phyloP scores from a whole-genome alignment of 2,797 vertebrate species.

The Cottoperca gobio region DNA sequence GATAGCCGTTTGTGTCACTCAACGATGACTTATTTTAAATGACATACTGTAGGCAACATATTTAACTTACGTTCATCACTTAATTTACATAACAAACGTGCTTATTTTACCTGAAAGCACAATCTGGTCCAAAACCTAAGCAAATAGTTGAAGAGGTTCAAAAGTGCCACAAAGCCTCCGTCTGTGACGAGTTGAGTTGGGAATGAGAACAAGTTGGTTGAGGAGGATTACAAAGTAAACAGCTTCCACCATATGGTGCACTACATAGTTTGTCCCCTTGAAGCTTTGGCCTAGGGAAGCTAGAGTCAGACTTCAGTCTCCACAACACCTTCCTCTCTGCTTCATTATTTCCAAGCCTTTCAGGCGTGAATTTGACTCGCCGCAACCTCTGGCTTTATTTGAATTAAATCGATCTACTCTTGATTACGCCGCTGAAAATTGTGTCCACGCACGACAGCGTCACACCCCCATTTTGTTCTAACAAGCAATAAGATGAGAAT shows the following conservation, averaged over 20 bases:
- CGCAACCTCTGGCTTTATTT: conserved; percentile 56
- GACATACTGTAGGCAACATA: too few species aligned
- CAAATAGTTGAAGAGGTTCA: too few species aligned
- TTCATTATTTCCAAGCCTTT: conserved; percentile 60
- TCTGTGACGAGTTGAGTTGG: too few species aligned
- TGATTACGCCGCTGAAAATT: conserved; percentile 62
- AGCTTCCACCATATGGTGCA: not conserved
- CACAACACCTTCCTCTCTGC: conserved; percentile 28
- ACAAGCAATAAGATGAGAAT: conserved; percentile 59
- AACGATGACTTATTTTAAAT: too few species aligned
- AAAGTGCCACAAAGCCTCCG: too few species aligned
- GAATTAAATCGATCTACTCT: conserved; percentile 70
- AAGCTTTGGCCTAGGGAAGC: conserved; percentile 1
- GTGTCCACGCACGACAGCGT: conserved; percentile 55
- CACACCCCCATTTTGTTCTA: conserved; percentile 70
- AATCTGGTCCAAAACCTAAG: too few species aligned
- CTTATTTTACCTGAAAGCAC: too few species aligned
- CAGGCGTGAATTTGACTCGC: conserved; percentile 47
- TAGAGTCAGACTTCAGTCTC: conserved; percentile 8
- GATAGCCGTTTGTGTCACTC: too few species aligned
- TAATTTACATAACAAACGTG: too few species aligned
- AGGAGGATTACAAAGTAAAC: not conserved
- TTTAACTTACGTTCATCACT: too few species aligned
- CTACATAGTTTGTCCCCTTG: not conserved
- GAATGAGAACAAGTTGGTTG: too few species aligned